Conservation (phyloP, 35 echinoderm and acorn worm species). For the Patiria miniata region DNA sequence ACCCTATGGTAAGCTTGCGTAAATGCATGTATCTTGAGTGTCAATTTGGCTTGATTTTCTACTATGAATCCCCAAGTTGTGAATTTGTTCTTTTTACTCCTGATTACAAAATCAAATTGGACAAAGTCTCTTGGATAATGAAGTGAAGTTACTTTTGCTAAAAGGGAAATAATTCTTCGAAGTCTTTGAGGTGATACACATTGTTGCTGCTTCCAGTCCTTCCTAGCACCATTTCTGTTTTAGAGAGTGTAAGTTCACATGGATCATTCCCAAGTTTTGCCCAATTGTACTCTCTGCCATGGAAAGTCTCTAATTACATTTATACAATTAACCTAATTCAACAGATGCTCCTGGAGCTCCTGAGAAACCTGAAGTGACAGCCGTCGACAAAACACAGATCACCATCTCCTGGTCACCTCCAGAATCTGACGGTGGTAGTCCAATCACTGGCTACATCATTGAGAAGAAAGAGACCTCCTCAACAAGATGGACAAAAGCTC, state of each 20-base stretch:
- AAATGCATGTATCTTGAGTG: background rate
- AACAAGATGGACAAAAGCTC: conserved; percentile 35
- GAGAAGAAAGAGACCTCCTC: conserved; percentile 33
- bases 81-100: too few species aligned
- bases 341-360: conserved; percentile 50
- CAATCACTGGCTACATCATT: conserved; percentile 40
- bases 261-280: too few species aligned
- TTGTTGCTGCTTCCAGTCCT: too few species aligned
- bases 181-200: too few species aligned
- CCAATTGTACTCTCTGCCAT: too few species aligned
- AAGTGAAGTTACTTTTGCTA: too few species aligned
- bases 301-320: background rate
- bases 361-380: conserved; percentile 59
- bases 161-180: too few species aligned
- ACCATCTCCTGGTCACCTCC: conserved; percentile 61
- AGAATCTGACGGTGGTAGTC: conserved; percentile 49
- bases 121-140: too few species aligned
- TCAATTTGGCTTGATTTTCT: background rate
- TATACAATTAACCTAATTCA: background rate
- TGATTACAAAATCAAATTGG: too few species aligned
- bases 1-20: conserved; percentile 77
- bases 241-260: too few species aligned
- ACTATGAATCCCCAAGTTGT: background rate
- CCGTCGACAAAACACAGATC: conserved; percentile 34
- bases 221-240: too few species aligned